Evolutionary conservation across 2,888 invertebrate genomes (phyloP), one percentile per base, ranked within the genome.

Genomic region (Periphyllus acericola): DNA sequence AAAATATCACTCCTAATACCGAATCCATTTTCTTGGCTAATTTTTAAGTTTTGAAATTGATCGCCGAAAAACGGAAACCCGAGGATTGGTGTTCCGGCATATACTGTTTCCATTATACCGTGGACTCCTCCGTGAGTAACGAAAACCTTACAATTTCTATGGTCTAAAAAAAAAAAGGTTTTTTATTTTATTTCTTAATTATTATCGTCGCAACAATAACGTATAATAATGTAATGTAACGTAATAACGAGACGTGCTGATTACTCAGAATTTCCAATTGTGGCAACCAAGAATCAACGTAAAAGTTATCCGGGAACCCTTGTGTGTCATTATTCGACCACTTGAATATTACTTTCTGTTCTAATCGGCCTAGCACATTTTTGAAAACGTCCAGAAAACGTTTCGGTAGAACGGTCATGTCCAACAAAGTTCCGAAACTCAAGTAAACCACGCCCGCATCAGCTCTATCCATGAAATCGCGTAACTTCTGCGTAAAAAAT

Each of bases 41-140:
- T 89, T 72, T 8, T 85, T 36, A 89, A 40, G 83, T 90, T 90
- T 88, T 78, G 89, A 55, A 88, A 87, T 86, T 90, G 90, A 71
- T 90, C 90, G 0, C 89, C 87, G 74, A 90, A 90, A 60, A 89
- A 32, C 0, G 90, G 90, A 60, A 89, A 80, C 17, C 90, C 89
- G 11, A 92, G 88, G 9, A 92, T 89, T 8, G 92, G 92, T 11
- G 92, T 91, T 0, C 92, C 92, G 83, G 92, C 91, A 89, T 91
- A 91, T 17, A 92, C 91, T 3, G 92, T 91, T 90, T 93, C 93
- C 90, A 92, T 92, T 66, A 92, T 91, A 66, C 93, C 92, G 90
- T 93, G 92, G 86, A 93, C 91, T 9, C 93, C 93, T 21, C 93
- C 93, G 90, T 93, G 93, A 3, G 92, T 92, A 88, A 93, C 92